phyloP scores from a whole-genome alignment of 2,888 invertebrate species.

The Thalpophila matura region DNA sequence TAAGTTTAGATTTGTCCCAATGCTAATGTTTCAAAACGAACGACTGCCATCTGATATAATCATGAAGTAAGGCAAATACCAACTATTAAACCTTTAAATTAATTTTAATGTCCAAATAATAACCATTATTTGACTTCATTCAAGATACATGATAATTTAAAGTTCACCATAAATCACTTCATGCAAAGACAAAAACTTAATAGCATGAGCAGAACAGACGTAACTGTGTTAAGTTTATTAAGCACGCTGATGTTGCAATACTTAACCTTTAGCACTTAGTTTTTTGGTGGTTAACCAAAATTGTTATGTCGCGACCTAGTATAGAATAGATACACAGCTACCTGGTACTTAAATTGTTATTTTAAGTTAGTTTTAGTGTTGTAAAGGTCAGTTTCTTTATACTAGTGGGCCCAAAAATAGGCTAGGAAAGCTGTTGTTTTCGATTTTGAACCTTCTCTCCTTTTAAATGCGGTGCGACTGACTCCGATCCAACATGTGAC shows the following conservation, averaged over 20 bases:
- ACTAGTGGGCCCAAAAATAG: neutral
- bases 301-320: conserved; percentile 27
- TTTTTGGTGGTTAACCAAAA: conserved; percentile 62
- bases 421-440: too few species aligned
- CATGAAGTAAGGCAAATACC: neutral
- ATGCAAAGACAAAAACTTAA: conserved; percentile 50
- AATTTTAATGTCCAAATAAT: conserved; percentile 36
- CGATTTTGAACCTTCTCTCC: too few species aligned
- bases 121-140: conserved; percentile 20
- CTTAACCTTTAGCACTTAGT: conserved; percentile 47
- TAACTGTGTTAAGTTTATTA: conserved; percentile 40
- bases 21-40: too few species aligned
- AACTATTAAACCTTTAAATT: conserved; percentile 1
- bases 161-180: conserved; percentile 38
- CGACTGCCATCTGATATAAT: neutral
- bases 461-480: too few species aligned
- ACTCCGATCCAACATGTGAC: too few species aligned
- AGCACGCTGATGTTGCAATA: conserved; percentile 42
- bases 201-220: conserved; percentile 18
- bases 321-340: conserved; percentile 9
- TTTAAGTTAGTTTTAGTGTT: conserved; percentile 4
- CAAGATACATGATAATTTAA: conserved; percentile 24
- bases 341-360: neutral
- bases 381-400: neutral
- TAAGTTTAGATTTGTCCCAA: too few species aligned